Evolutionary conservation across 2,888 invertebrate species (phyloP), one percentile per base, ranked within the genome.

Genomic region (Netelia virgata): DNA sequence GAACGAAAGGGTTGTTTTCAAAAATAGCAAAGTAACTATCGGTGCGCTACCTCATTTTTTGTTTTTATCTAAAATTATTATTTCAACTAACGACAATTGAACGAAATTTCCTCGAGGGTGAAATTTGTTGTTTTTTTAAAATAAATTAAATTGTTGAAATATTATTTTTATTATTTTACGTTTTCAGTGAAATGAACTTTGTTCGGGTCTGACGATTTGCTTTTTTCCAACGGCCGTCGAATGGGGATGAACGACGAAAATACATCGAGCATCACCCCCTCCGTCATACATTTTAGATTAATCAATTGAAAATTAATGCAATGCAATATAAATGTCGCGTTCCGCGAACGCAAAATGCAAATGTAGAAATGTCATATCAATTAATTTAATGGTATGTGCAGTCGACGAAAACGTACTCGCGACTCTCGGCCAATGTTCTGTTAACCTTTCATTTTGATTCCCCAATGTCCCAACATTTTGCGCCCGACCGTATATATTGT

Each of bases 271-370:
- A 6, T 36, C 6, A 6, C 36, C 16, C 36, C 53, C 1, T 1
- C 36, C 41, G 64, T 64, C n/a, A 9, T 53, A 53, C 41, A 66
- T 75, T 10, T 41, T 20, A 55, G 14, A 20, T 53, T 41, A 57
- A 68, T 80, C 43, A 63, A 41, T 74, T 16, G n/a, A 61, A 59
- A 72, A 64, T 70, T 64, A 64, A 79, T 70, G 77, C 20, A 63
- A 23, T 1, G 57, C 57, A 59, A 16, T 18, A n/a, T 59, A 43
- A 23, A 18, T n/a, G 41, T 47, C 41, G 1, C n/a, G 53, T n/a
- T 10, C 1, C 59, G 23, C 16, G 50, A 8, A 50, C 3, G 9
- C 28, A 55, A 63, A 74, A 74, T 43, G 11, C 11, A 74, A 61
- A 63, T 41, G 59, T 11, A 11, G n/a, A 50, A 23, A 43, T 41